Percentiles rank a stretch among this genome's conserved stretches.
Conservation (phyloP, 2,888 invertebrate species). For the Agriopis marginaria region DNA sequence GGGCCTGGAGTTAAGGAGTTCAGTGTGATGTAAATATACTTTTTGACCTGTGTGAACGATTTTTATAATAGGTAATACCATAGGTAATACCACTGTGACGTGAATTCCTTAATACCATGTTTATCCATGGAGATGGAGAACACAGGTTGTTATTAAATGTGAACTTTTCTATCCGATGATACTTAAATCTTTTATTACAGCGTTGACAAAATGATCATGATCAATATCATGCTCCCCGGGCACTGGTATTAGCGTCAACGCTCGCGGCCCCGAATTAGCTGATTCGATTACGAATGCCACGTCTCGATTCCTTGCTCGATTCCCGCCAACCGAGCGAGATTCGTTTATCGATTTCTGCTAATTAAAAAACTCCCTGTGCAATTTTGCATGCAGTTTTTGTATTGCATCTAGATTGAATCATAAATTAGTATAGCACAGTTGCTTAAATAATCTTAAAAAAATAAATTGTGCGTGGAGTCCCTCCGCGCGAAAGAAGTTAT, state of each 20-base stretch:
- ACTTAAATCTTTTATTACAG: constrained; percentile 5
- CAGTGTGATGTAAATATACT: too few species aligned
- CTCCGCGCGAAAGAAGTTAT: too few species aligned
- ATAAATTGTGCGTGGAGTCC: too few species aligned
- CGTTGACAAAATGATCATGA: constrained; percentile 14
- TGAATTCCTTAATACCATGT: background rate
- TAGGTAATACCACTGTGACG: too few species aligned
- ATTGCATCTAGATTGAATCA: background rate
- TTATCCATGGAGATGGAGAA: background rate
- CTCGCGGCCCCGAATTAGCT: constrained; percentile 8
- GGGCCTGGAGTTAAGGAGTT: too few species aligned
- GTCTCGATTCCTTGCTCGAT: constrained; percentile 8
- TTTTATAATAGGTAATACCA: too few species aligned
- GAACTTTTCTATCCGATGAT: background rate
- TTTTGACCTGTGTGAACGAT: too few species aligned
- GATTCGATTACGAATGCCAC: constrained; percentile 16
- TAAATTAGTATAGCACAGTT: too few species aligned
- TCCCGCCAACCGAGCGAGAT: constrained; percentile 2
- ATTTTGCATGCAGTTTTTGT: background rate
- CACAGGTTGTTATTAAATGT: background rate
- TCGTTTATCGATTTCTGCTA: constrained; percentile 1
- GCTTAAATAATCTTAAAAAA: too few species aligned
- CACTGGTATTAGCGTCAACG: constrained; percentile 5
- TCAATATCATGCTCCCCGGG: constrained; percentile 7
- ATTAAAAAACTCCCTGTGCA: background rate